Conservation (phyloP, 2,888 invertebrate genomes). For the Atethmia centrago region DNA sequence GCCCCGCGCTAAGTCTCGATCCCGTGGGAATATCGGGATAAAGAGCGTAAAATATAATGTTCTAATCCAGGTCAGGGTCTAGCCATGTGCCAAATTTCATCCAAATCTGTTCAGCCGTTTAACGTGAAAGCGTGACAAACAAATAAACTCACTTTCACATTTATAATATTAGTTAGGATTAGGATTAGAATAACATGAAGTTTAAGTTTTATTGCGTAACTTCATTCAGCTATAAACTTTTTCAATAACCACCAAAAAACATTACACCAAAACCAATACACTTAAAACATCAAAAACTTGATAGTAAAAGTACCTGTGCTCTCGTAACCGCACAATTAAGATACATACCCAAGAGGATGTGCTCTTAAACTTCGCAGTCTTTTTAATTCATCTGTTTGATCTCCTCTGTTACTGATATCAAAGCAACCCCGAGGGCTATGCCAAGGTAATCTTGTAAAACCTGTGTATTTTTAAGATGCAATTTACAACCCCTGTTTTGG, state of each 20-base stretch:
- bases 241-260: constrained; percentile 11
- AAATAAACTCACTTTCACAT: too few species aligned
- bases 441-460: constrained; percentile 83
- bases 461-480: constrained; percentile 85
- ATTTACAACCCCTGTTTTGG: constrained; percentile 82
- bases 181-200: not conserved
- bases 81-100: too few species aligned
- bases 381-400: constrained; percentile 82
- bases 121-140: too few species aligned
- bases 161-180: too few species aligned
- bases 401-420: constrained; percentile 83
- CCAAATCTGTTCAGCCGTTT: too few species aligned
- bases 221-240: not conserved
- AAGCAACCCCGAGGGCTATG: constrained; percentile 78
- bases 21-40: too few species aligned
- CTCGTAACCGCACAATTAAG: constrained; percentile 65
- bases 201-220: not conserved
- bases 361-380: constrained; percentile 67
- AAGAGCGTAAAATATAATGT: too few species aligned
- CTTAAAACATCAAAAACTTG: constrained; percentile 51
- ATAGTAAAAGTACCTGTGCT: constrained; percentile 48
- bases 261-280: constrained; percentile 17
- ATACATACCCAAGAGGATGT: constrained; percentile 61
- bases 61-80: too few species aligned
- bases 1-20: too few species aligned